Conservation (phyloP, 2,797 vertebrate genomes). For the Kryptopterus vitreolus region DNA sequence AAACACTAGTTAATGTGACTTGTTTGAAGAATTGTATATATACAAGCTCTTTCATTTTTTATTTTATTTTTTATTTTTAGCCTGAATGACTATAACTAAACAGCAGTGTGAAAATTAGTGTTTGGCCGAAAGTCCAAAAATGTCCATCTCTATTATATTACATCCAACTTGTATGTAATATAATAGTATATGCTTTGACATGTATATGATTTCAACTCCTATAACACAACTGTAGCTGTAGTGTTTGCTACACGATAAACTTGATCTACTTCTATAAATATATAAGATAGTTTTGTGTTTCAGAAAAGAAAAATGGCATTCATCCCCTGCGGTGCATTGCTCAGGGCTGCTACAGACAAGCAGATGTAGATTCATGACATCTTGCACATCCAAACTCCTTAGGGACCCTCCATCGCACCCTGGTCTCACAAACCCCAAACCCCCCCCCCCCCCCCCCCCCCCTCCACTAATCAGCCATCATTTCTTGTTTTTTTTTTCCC, state of each 20-base stretch:
- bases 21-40: neutral
- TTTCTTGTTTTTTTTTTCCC: conserved; percentile 42
- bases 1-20: conserved; percentile 28
- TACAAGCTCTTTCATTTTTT: neutral
- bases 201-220: neutral
- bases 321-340: conserved; percentile 41
- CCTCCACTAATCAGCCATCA: conserved; percentile 54
- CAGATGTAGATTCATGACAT: conserved; percentile 71
- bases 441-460: too few species aligned
- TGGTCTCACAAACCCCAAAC: too few species aligned
- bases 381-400: conserved; percentile 72
- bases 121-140: neutral
- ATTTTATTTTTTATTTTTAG: too few species aligned
- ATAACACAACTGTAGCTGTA: neutral
- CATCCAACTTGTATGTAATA: too few species aligned
- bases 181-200: neutral
- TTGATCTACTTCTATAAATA: too few species aligned
- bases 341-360: conserved; percentile 62
- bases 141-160: neutral
- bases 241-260: neutral
- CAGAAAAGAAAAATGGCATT: neutral
- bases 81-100: neutral
- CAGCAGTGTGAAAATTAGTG: neutral
- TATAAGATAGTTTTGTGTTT: too few species aligned
- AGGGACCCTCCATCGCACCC: conserved; percentile 58